Evolutionary conservation across 2,888 invertebrate species (phyloP), one percentile per base, ranked within the genome.

Genomic region (Cheilosia impressa): DNA sequence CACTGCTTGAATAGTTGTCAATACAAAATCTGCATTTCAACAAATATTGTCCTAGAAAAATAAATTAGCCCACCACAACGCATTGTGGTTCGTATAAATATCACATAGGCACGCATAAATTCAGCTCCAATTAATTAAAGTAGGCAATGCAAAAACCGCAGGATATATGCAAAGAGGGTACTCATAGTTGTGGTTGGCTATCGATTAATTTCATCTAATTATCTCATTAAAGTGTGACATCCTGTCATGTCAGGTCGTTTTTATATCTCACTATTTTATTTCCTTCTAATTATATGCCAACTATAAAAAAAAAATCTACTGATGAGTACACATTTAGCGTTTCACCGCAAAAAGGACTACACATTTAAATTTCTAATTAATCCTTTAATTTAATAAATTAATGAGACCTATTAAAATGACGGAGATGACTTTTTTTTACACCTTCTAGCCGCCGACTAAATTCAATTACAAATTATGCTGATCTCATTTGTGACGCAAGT

Each of bases 161-260:
- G 43, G 19, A 52, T 27, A 52, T 38, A 31, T 10, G 9, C 15
- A 31, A 13, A 13, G 31, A 81, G 31, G n/a, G n/a, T 10, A 63
- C 19, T 68, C 68, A 43, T 17, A 10, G 53, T 0, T 34, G 15
- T 15, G 15, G 53, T 10, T 15, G 15, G 53, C 41, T 68, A 83
- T 73, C 58, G 55, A 83, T 73, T 72, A 63, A 73, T 73, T 68
- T 68, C 27, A 79, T 73, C 79, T 79, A 79, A 83, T 83, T 79
- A 79, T 68, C 45, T 38, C 57, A 65, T 52, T 50, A 72, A 77
- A 82, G 55, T 60, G 52, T 62, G 45, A 63, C 63, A 65, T 58
- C 57, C 72, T 78, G 72, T 52, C 68, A 58, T 62, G 47, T 62
- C 71, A 72, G 66, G 22, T 69, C 41, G 17, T 68, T 17, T 24